A percentile compares a stretch with the other conserved stretches of the same genome.
Conservation (phyloP, 2,797 vertebrate genomes). For the Urocyon cinereoargenteus region DNA sequence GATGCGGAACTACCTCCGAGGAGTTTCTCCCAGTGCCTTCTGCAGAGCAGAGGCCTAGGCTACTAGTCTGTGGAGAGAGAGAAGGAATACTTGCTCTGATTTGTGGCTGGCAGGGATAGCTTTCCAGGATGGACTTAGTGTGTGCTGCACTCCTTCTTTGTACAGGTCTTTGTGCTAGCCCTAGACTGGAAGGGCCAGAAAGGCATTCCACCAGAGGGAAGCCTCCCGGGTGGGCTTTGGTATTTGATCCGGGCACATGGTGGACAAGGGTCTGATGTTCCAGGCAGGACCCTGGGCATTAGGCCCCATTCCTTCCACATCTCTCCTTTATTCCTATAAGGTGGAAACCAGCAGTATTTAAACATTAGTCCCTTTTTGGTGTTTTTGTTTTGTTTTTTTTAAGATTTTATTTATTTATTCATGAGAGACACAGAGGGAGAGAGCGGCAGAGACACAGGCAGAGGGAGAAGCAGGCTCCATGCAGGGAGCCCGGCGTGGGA, state of each 20-base stretch:
- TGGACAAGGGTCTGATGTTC: neutral
- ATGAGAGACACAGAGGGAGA: no score
- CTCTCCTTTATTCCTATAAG: neutral
- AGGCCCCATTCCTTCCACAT: neutral
- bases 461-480: no score
- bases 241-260: neutral
- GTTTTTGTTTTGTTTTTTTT: neutral
- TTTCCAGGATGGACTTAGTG: neutral
- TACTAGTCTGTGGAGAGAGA: neutral
- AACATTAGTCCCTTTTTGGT: neutral
- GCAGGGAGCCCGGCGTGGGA: no score
- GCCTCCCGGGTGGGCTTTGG: neutral
- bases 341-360: slow-evolving; percentile 30
- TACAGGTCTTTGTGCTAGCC: neutral
- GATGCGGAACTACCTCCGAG: neutral
- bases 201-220: neutral
- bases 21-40: neutral
- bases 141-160: neutral
- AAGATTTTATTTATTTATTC: no score
- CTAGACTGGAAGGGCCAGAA: neutral
- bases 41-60: neutral
- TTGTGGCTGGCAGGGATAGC: neutral
- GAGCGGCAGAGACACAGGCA: no score
- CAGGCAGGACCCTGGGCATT: neutral
- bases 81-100: neutral